Evolutionary conservation across 2,797 vertebrate genomes (phyloP), one percentile per base, ranked within the genome.

Genomic region (Fistularia commersonii): DNA sequence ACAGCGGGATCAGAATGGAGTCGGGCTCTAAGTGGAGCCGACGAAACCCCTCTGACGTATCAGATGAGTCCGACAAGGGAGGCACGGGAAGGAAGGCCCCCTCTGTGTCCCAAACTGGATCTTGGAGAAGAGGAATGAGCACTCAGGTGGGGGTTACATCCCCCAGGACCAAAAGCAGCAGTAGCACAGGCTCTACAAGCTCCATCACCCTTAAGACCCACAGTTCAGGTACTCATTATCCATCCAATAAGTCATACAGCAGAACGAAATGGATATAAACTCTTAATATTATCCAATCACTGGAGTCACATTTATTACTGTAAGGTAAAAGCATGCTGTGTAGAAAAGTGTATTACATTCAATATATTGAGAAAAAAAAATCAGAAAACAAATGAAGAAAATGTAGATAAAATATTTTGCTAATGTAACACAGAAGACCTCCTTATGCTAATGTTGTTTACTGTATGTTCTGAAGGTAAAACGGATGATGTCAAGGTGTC

Each of bases 401-500:
- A n/a, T n/a, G n/a, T n/a, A n/a, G n/a, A n/a, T n/a, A n/a, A n/a
- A n/a, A n/a, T n/a, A n/a, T n/a, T n/a, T n/a, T n/a, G n/a, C n/a
- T n/a, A n/a, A n/a, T n/a, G n/a, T n/a, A n/a, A n/a, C n/a, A n/a
- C n/a, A n/a, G n/a, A n/a, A n/a, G n/a, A n/a, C n/a, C n/a, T n/a
- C n/a, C n/a, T n/a, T n/a, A n/a, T n/a, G n/a, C n/a, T n/a, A n/a
- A n/a, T n/a, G n/a, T n/a, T n/a, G 3, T 35, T 2, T 6, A n/a
- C 11, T 54, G 3, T 61, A 32, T 67, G 15, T 57, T 62, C 47
- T 43, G 49, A 63, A 97, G 97, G 92, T 74, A 98, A 98, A 88
- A 99, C 97, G 0, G 96, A 99, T 9, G 96, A 99, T 38, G 91
- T 93, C 45, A 99, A 98, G 78, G 97, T 98, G 56, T 99, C 96